These are phyloP conservation scores for Phrynocephalus forsythii DNA, from an alignment of 2,797 vertebrate genomes.

Conservation along the genomic window DNA sequence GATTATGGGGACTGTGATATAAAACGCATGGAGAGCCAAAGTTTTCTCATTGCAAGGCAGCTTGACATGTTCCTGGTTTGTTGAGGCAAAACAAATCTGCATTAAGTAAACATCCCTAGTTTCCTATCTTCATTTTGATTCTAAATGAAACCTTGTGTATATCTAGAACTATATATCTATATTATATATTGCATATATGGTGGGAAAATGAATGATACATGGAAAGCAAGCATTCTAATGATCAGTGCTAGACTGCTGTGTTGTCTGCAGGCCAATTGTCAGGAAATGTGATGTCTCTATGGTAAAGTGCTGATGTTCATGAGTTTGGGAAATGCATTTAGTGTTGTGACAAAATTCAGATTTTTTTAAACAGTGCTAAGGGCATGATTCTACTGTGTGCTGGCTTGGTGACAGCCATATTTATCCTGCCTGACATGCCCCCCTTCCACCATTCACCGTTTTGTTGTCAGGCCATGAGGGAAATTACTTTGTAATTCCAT, in stretches of 20 bases:
- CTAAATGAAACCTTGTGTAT: neutral
- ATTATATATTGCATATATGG: no score
- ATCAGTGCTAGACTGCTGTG: slow-evolving; percentile 31
- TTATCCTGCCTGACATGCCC: slow-evolving; percentile 66
- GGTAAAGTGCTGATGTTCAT: slow-evolving; percentile 18
- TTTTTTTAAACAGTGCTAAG: slow-evolving; percentile 62
- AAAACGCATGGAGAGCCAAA: neutral
- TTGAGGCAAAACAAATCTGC: neutral
- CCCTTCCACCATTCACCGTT: slow-evolving; percentile 22
- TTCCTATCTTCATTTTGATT: neutral
- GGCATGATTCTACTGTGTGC: slow-evolving; percentile 56
- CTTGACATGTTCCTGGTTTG: neutral
- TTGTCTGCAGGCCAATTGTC: slow-evolving; percentile 51
- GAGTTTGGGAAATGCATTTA: slow-evolving; percentile 44
- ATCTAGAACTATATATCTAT: no score
- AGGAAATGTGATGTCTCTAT: slow-evolving; percentile 26
- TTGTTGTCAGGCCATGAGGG: slow-evolving; percentile 64
- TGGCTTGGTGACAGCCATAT: slow-evolving; percentile 58
- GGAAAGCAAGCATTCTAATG: neutral
- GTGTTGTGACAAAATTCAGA: slow-evolving; percentile 51
- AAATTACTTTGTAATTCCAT: slow-evolving; percentile 71
- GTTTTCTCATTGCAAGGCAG: neutral
- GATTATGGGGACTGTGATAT: neutral
- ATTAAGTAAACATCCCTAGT: neutral
- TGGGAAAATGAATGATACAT: slow-evolving; percentile 28